phyloP scores from a whole-genome alignment of 2,888 invertebrate genomes.

The Elaeidobius kamerunicus region DNA sequence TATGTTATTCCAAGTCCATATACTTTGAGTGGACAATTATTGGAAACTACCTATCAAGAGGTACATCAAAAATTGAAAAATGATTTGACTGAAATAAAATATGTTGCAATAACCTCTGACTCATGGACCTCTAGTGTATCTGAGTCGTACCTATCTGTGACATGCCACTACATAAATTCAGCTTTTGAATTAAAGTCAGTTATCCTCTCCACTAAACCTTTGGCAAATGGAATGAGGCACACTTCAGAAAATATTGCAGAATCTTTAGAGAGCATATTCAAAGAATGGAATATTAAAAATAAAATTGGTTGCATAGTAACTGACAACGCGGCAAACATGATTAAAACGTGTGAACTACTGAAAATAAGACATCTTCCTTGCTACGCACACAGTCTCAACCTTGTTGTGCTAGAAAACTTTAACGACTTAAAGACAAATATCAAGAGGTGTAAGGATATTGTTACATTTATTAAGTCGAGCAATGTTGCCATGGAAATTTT shows the following conservation, averaged over 20 bases:
- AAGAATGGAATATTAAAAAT: conserved; percentile 13
- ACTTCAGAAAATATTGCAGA: conserved; percentile 21
- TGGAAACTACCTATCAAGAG: conserved; percentile 14
- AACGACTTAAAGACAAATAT: conserved; percentile 17
- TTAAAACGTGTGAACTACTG: conserved; percentile 21
- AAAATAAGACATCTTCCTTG: conserved; percentile 36
- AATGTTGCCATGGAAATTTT: conserved; percentile 12
- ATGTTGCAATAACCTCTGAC: conserved; percentile 23
- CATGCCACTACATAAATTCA: conserved; percentile 15
- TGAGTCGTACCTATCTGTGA: conserved; percentile 23
- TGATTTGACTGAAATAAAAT: conserved; percentile 9
- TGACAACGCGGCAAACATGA: conserved; percentile 35
- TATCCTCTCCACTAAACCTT: conserved; percentile 26
- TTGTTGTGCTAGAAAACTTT: conserved; percentile 36
- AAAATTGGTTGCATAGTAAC: conserved; percentile 35
- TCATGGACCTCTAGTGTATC: conserved; percentile 22
- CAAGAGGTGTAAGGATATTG: conserved; percentile 8
- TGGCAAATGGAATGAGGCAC: conserved; percentile 25
- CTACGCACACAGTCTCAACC: conserved; percentile 39
- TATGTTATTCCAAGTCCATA: conserved; percentile 21
- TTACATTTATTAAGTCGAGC: conserved; percentile 5
- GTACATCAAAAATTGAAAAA: conserved; percentile 13
- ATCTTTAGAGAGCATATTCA: conserved; percentile 3
- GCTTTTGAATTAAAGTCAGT: conserved; percentile 11
- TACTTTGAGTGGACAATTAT: conserved; percentile 16